Evolutionary conservation across 2,888 invertebrate species (phyloP).

Genomic region (Rugalucina vietnamica): DNA sequence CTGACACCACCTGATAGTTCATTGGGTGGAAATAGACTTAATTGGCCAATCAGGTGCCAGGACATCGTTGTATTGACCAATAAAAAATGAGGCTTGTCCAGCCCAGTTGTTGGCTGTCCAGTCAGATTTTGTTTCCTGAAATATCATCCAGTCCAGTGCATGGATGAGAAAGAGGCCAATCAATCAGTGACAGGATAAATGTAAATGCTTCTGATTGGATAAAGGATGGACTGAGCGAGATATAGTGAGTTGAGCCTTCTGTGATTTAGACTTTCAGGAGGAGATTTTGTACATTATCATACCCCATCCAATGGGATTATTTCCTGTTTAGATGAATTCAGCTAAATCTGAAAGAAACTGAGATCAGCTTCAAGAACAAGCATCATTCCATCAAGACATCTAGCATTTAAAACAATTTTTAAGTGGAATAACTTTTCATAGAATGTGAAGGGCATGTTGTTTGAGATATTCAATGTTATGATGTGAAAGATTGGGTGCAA

Average conservation of each 20-base stretch:
- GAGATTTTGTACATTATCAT: not conserved
- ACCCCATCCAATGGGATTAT: not conserved
- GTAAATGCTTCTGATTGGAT: constrained; percentile 6
- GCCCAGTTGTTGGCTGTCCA: constrained; percentile 11
- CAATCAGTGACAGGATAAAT: not conserved
- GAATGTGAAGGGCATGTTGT: no score
- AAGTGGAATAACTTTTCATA: no score
- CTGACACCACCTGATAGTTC: constrained; percentile 61
- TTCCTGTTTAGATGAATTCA: no score
- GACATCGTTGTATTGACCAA: not conserved
- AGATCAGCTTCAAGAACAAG: no score
- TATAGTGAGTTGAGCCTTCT: not conserved
- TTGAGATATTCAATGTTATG: no score
- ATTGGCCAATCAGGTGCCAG: constrained; percentile 1
- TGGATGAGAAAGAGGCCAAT: constrained; percentile 5
- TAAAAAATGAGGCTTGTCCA: constrained; percentile 19
- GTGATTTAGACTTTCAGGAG: not conserved
- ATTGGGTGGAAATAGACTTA: not conserved
- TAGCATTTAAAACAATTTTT: not conserved
- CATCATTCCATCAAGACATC: not conserved
- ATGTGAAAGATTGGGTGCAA: no score
- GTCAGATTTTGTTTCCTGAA: constrained; percentile 25
- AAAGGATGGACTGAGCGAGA: not conserved
- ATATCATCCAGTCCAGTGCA: constrained; percentile 30
- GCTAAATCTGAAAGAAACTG: no score